Base-by-base conservation (phyloP, 2,888 invertebrate genomes). In the Archaeoteleia sp. region DNA sequence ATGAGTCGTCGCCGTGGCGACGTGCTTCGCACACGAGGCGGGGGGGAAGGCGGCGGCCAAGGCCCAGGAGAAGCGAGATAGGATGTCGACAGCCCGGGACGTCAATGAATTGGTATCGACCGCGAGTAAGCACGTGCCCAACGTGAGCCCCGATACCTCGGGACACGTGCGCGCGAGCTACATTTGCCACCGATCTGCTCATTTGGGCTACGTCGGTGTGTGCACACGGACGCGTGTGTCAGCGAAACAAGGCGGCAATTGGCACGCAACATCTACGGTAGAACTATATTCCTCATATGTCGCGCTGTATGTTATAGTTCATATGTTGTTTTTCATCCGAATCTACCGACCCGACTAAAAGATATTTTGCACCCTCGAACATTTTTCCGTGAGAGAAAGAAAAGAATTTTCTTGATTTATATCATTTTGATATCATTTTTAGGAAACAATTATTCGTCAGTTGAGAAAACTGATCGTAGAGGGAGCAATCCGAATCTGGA, bases 51-150 rank as follows among this genome's bases (percentile, higher is more conserved):
- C n/a, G n/a, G 67, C 63, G 43, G 39, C 42, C 40, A 62, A 58
- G 58, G 25, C 17, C 32, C 20, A 23, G 7, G 57, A 53, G 49
- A 49, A 61, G 74, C 66, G 43, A 32, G 48, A 29, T n/a, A n/a
- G n/a, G 27, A 12, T 13, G 39, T 12, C 10, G 43, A 55, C 37
- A 34, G 25, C 10, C 6, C 13, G 27, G 65, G 53, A 54, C 73
- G 67, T 71, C 67, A 54, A 71, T 74, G 72, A 75, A 75, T 76
- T 73, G 69, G 73, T 76, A 75, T 72, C 66, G 67, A 46, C 30
- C 68, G 57, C 54, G 57, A 29, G 51, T 29, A 63, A 67, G 69
- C 58, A 65, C 70, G 63, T 55, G 66, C 49, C 42, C 53, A 35
- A 23, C 43, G 53, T 32, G 61, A 34, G 39, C 43, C 37, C 12